Evolutionary conservation across 1,140 invertebrate species (phyloP), one percentile per base, ranked within the genome.

Genomic region (Grapholita molesta): DNA sequence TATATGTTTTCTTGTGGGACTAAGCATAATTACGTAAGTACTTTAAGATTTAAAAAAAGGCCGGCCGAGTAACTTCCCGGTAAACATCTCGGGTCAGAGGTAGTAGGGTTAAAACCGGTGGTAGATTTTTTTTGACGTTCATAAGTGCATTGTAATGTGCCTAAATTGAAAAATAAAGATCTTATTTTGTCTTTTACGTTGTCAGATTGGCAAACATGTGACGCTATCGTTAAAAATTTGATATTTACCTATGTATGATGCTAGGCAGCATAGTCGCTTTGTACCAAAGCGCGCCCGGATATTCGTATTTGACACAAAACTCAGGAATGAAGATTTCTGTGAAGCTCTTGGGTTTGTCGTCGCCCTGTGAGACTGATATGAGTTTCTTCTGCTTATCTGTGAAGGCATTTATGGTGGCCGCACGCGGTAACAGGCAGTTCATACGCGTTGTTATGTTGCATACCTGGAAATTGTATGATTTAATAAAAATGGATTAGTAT

Each of bases 251-350:
- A 76, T 98, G 96, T 4, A 99, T 80, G 76, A 99, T 95, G 15
- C 97, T 96, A 0, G 99, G 99, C 24, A 99, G 85, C 25, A 96
- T 94, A 0, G 96, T 95, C 0, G 97, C 95, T 91, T 99, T 98
- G 8, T 97, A 92, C 98, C 98, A 99, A 25, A 99, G 93, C 6
- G 95, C 93, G 1, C 97, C 95, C 0, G 97, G 96, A 85, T 98
- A 98, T 1, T 95, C 94, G 83, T 97, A 96, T 71, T 95, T 95
- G 24, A 94, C 93, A 86, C 98, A 98, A 32, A 99, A 92, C 90
- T 99, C 99, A 0, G 98, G 98, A 38, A 99, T 94, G 9, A 99
- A 93, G 75, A 90, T 70, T 71, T 92, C 89, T 0, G 70, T 53
- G 66, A 84, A 83, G 2, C 71, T 73, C 32, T 80, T 81, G n/a